phyloP scores from a whole-genome alignment of 1,140 invertebrate genomes.

The Colletes latitarsis region DNA sequence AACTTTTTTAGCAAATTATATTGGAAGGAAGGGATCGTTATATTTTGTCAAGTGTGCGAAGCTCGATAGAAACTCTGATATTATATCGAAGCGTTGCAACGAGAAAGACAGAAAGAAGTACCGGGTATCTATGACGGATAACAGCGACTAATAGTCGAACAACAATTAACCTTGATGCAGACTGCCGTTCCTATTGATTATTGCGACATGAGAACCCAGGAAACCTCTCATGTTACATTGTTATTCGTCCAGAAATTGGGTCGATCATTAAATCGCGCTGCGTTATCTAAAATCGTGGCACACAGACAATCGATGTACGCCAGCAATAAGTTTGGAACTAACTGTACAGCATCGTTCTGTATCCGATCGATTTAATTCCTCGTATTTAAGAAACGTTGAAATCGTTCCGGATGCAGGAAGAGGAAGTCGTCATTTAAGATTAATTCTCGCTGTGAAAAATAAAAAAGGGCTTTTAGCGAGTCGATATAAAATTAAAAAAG shows the following conservation, averaged over 20 bases:
- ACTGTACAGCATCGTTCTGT: conserved; percentile 3
- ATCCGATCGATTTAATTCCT: not conserved
- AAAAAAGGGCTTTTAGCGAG: too few relatives aligned
- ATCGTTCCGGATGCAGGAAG: too few relatives aligned
- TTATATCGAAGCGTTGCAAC: not conserved
- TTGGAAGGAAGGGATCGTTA: not conserved
- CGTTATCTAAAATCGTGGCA: conserved; percentile 20
- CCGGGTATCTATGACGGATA: not conserved
- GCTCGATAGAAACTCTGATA: too few relatives aligned
- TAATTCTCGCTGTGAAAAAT: too few relatives aligned
- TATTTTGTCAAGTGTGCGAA: too few relatives aligned
- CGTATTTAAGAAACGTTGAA: not conserved
- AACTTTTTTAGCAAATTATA: too few relatives aligned
- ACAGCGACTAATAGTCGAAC: conserved; percentile 5
- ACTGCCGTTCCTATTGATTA: conserved; percentile 22
- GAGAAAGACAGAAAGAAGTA: not conserved
- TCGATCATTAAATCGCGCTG: conserved; percentile 38
- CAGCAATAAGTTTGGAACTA: not conserved
- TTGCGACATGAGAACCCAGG: conserved; percentile 24
- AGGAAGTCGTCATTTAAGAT: too few relatives aligned
- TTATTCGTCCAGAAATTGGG: conserved; percentile 34
- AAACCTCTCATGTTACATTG: conserved; percentile 37
- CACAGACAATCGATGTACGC: conserved; percentile 14
- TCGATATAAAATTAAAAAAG: too few relatives aligned
- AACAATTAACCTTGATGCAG: conserved; percentile 41